Evolutionary conservation across 2,797 vertebrate species (phyloP).

Genomic region (Mergus octosetaceus): DNA sequence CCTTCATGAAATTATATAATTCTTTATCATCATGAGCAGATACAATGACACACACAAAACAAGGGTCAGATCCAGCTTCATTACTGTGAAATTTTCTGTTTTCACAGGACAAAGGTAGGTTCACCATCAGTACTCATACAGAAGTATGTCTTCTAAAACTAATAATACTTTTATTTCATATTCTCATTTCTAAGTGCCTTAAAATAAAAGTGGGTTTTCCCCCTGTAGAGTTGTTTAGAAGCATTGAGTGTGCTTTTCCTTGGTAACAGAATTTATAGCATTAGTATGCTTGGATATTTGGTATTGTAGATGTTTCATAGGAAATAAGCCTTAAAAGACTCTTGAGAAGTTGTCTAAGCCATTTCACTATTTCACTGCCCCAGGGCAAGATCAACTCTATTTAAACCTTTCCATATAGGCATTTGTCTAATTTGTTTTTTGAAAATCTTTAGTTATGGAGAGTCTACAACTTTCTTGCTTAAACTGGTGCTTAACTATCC

Average conservation of each 20-base stretch:
- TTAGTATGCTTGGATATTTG: background rate
- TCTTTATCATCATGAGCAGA: constrained; percentile 2
- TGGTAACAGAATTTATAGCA: background rate
- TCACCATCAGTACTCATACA: background rate
- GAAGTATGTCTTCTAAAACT: background rate
- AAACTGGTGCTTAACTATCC: background rate
- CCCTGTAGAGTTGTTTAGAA: background rate
- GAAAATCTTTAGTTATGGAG: background rate
- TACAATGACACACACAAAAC: background rate
- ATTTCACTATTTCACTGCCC: background rate
- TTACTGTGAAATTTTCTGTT: background rate
- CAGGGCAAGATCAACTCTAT: background rate
- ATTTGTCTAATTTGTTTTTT: background rate
- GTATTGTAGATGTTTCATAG: background rate
- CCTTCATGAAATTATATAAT: background rate
- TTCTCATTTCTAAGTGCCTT: background rate
- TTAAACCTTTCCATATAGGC: background rate
- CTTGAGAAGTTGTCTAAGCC: background rate
- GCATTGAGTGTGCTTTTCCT: background rate
- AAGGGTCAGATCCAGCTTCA: background rate
- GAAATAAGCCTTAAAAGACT: background rate
- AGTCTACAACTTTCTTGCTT: background rate
- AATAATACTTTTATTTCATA: background rate
- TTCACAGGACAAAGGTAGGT: background rate
- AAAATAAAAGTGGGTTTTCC: background rate